Base-by-base conservation (phyloP, 2,797 vertebrate genomes). In the Telmatherina bonti region DNA sequence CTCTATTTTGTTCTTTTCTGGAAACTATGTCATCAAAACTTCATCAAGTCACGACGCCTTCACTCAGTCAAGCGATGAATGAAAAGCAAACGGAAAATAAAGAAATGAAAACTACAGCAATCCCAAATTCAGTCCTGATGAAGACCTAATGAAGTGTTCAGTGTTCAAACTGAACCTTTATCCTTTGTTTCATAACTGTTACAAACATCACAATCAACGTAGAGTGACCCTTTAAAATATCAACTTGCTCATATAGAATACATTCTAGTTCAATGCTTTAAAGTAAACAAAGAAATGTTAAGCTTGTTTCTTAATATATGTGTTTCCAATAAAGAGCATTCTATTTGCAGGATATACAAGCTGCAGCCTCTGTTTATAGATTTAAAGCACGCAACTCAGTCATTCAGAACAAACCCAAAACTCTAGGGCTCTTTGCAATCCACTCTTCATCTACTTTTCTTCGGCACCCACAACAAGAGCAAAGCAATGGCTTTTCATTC, bases 361-460 rank as follows among this genome's bases (percentile, higher is more conserved):
- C 27, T 49, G 29, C 1, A 18, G 10, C 16, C 22, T 31, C 18
- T 56, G 24, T 41, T 59, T 68, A 12, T 65, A 15, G 12, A 41
- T 65, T 56, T 43, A 51, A 10, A 56, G 10, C 38, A 26, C 29
- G 33, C 22, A 72, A 9, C 22, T 26, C n/a, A 53, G 22, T 12
- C 27, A 57, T 52, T 47, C 10, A 27, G 29, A 55, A 43, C 31
- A n/a, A 65, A 47, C 16, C 22, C 11, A 47, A 72, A n/a, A 47
- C 41, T 16, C 1, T 11, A 11, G 41, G 5, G 29, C 54, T 72
- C 7, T 74, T 74, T 68, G 66, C n/a, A 64, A 70, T 67, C 55
- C 54, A 59, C 65, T 70, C 35, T 20, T 76, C 56, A 54, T 64
- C 68, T 54, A 81, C 80, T 78, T 70, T 77, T 65, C 63, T 59